Evolutionary conservation across 2,113 vertebrate genomes (phyloP).

Genomic region (Sciurus niger): DNA sequence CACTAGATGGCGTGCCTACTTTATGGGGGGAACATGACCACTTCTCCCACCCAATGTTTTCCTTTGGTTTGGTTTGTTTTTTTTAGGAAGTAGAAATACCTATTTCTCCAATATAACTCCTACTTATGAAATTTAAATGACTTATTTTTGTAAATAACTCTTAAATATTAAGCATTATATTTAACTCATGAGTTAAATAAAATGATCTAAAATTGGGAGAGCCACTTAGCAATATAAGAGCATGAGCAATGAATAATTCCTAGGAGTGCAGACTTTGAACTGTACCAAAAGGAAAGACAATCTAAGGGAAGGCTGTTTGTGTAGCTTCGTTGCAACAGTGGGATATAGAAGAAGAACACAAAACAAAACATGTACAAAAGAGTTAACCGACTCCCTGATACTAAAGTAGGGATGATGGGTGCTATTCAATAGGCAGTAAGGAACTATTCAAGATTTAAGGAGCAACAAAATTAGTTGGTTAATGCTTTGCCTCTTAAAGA

Average conservation of each 20-base stretch:
- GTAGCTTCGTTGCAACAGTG: background rate
- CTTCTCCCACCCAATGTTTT: background rate
- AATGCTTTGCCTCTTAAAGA: background rate
- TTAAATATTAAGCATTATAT: background rate
- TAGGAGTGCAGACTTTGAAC: background rate
- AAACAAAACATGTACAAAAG: background rate
- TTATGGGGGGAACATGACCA: background rate
- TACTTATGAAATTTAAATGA: background rate
- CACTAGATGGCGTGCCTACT: constrained; percentile 73
- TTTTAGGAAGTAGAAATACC: background rate
- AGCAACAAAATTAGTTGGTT: constrained; percentile 34
- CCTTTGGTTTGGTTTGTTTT: background rate
- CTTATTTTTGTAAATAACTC: background rate
- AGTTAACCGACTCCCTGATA: background rate
- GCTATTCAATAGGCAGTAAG: background rate
- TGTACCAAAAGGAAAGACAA: background rate
- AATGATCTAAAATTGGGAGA: background rate
- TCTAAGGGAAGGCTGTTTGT: background rate
- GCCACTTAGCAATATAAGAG: background rate
- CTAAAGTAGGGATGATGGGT: background rate
- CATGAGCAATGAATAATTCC: background rate
- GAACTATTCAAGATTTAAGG: background rate
- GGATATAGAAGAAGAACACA: too few relatives aligned
- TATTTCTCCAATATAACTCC: background rate
- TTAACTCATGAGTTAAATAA: background rate